These are phyloP conservation scores for Lepus oiostolus DNA, from an alignment of 2,797 vertebrate species.

Conservation along the genomic window DNA sequence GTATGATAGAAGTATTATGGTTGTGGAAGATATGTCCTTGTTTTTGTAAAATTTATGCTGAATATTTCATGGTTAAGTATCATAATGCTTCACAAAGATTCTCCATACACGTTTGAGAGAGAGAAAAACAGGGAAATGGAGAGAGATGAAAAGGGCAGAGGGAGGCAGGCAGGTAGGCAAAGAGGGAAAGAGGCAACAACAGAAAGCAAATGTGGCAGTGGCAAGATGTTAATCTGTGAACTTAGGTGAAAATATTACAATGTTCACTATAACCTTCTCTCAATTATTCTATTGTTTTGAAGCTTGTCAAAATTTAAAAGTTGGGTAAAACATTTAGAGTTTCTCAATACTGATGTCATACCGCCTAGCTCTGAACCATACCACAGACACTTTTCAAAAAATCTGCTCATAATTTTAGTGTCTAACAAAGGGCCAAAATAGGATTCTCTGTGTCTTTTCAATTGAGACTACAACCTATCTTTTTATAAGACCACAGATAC, in stretches of 20 bases:
- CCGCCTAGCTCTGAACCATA: not conserved
- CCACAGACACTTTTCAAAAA: not conserved
- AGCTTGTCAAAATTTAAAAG: slow-evolving; percentile 30
- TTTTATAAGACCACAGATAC: slow-evolving; percentile 19
- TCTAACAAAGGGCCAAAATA: slow-evolving; percentile 1
- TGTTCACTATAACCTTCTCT: not conserved
- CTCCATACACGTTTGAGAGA: not conserved
- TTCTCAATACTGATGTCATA: slow-evolving; percentile 1
- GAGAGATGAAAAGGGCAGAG: not conserved
- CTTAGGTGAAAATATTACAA: not conserved
- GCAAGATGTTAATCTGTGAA: not conserved
- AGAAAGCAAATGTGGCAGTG: not conserved
- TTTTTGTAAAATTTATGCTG: not conserved
- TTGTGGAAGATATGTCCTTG: not conserved
- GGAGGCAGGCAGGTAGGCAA: too few relatives aligned
- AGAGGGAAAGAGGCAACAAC: not conserved
- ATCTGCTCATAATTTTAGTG: not conserved
- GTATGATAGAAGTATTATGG: not conserved
- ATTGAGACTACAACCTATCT: not conserved
- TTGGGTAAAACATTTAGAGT: not conserved
- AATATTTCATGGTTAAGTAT: not conserved
- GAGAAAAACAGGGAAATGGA: not conserved
- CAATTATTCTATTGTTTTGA: slow-evolving; percentile 13
- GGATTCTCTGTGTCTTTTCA: slow-evolving; percentile 29
- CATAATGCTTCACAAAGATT: not conserved